A percentile compares a stretch with the other conserved stretches of the same genome.
These are phyloP conservation scores for Gortyna flavago DNA, from an alignment of 2,888 invertebrate genomes.

Conservation along the genomic window DNA sequence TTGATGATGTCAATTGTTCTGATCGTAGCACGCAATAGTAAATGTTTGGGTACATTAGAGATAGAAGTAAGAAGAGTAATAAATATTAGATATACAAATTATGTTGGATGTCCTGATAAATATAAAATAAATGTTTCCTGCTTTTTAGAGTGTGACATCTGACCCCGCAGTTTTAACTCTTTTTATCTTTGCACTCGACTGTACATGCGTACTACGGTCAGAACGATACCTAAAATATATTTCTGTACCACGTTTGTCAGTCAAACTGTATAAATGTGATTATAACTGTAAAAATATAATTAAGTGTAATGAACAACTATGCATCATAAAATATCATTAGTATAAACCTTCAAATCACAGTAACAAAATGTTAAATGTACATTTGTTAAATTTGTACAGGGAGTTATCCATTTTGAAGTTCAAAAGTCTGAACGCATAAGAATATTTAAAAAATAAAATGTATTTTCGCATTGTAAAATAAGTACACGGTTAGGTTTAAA, in stretches of 20 bases:
- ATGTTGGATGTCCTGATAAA: constrained; percentile 58
- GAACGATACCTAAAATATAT: constrained; percentile 59
- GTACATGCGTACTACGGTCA: constrained; percentile 48
- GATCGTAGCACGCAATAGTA: constrained; percentile 67
- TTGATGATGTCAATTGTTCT: constrained; percentile 77
- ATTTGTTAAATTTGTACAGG: constrained; percentile 89
- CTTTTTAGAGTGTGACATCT: constrained; percentile 59
- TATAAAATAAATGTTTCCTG: constrained; percentile 59
- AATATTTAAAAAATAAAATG: constrained; percentile 74
- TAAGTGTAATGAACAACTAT: constrained; percentile 68
- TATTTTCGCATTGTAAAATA: constrained; percentile 90
- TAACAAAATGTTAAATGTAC: constrained; percentile 87
- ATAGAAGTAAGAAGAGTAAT: constrained; percentile 58
- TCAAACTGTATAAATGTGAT: constrained; percentile 73
- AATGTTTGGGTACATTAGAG: constrained; percentile 53
- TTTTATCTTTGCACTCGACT: constrained; percentile 55
- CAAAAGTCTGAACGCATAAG: constrained; percentile 88
- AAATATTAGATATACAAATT: constrained; percentile 59
- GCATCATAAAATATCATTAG: constrained; percentile 64
- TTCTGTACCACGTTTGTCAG: constrained; percentile 69
- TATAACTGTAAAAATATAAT: constrained; percentile 69
- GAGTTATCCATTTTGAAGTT: constrained; percentile 86
- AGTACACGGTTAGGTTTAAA: constrained; percentile 87
- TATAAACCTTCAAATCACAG: constrained; percentile 86
- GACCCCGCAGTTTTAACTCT: constrained; percentile 53